Percentiles rank a stretch among this genome's conserved stretches.
Evolutionary conservation across 2,113 vertebrate species (phyloP).

Genomic region (Eudyptes chrysolophus): DNA sequence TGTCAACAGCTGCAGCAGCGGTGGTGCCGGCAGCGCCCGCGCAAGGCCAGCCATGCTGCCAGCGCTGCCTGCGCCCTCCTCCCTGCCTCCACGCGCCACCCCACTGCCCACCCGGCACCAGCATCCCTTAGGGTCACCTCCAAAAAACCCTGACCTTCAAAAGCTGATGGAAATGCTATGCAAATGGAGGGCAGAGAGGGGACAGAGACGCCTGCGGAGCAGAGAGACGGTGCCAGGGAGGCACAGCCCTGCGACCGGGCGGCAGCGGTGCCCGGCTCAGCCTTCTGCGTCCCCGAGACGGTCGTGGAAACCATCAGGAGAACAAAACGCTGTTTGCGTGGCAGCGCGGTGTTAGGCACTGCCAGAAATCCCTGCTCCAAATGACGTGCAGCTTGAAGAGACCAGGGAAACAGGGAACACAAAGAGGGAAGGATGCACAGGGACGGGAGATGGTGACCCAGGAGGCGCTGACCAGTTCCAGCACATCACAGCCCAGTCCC

Average conservation of each 20-base stretch:
- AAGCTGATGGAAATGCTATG: not conserved
- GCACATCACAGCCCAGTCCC: not conserved
- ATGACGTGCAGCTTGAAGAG: fast-evolving
- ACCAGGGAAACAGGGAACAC: not conserved
- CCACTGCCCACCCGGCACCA: not conserved
- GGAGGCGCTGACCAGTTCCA: not conserved
- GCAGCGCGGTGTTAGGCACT: fast-evolving
- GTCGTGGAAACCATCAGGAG: fast-evolving
- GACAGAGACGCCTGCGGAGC: not conserved
- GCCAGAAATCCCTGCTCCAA: not conserved
- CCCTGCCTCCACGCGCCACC: not conserved
- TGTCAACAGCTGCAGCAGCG: conserved; percentile 19
- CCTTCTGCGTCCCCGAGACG: fast-evolving
- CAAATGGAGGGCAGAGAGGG: not conserved
- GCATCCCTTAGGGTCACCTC: not conserved
- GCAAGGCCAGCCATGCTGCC: not conserved
- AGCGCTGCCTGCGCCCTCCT: not conserved
- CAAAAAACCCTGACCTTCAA: not conserved
- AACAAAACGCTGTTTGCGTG: fast-evolving
- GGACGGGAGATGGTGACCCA: not conserved
- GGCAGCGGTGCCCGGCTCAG: not conserved
- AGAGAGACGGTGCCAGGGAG: not conserved
- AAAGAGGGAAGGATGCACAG: not conserved
- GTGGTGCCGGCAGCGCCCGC: not conserved
- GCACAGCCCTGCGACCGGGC: fast-evolving